Conservation (phyloP, 2,888 invertebrate species). For the Nomada goodeniana region DNA sequence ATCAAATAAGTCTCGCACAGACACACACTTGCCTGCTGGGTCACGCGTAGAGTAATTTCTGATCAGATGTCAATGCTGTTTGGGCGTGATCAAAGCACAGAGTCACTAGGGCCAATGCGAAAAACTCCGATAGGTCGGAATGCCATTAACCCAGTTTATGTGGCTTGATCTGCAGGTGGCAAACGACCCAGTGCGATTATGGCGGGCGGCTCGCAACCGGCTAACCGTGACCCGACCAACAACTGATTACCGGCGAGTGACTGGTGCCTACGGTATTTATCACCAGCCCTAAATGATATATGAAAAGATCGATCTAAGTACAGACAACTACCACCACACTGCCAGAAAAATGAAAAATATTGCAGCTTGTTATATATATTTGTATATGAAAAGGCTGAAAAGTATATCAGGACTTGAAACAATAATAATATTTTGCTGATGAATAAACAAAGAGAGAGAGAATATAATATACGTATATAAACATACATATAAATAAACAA, state of each 20-base stretch:
- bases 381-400: constrained; percentile 72
- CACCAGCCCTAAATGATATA: constrained; percentile 84
- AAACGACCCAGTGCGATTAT: constrained; percentile 83
- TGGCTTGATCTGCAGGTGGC: constrained; percentile 85
- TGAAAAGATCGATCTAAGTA: constrained; percentile 77
- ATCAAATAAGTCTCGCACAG: constrained; percentile 80
- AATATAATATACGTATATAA: constrained; percentile 62
- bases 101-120: constrained; percentile 83
- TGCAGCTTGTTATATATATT: constrained; percentile 72
- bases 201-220: constrained; percentile 83
- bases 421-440: constrained; percentile 72
- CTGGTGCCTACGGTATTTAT: constrained; percentile 85
- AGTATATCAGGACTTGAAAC: constrained; percentile 72
- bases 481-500: constrained; percentile 65
- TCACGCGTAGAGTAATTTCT: constrained; percentile 83
- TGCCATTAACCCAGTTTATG: constrained; percentile 85
- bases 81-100: constrained; percentile 84
- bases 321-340: constrained; percentile 77
- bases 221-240: constrained; percentile 82
- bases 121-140: constrained; percentile 81
- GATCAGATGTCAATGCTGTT: constrained; percentile 79
- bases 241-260: constrained; percentile 83
- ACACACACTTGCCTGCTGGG: constrained; percentile 83
- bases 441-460: constrained; percentile 69
- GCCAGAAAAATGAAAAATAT: constrained; percentile 73